These are phyloP conservation scores for Muntiacus reevesi DNA, from an alignment of 2,113 vertebrate genomes.

Conservation along the genomic window DNA sequence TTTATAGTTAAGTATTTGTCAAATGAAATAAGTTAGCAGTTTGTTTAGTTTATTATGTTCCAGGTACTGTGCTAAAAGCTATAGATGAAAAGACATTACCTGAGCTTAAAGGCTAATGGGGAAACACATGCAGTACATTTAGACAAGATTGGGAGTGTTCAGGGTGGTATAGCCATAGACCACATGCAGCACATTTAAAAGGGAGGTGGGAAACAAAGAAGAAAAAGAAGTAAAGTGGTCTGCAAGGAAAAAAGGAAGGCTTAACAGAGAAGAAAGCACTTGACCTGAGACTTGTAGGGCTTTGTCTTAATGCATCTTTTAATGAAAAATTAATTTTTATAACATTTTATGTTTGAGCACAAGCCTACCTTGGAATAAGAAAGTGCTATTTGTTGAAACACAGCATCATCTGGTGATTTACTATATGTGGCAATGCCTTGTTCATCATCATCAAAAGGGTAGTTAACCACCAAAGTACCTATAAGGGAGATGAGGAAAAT, in stretches of 20 bases:
- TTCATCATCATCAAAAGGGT: conserved; percentile 92
- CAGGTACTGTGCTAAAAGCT: background rate
- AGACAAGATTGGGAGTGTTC: background rate
- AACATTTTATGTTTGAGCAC: background rate
- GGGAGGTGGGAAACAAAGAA: background rate
- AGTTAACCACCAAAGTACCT: conserved; percentile 98
- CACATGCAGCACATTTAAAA: background rate
- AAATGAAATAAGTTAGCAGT: conserved; percentile 16
- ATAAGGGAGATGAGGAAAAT: conserved; percentile 51
- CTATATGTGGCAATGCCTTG: conserved; percentile 86
- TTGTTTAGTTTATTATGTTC: background rate
- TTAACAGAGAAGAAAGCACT: background rate
- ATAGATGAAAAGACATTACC: background rate
- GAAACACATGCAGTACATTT: background rate
- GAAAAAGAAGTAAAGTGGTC: background rate
- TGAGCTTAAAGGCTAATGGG: background rate
- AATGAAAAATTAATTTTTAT: background rate
- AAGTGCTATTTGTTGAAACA: conserved; percentile 91
- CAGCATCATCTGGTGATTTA: conserved; percentile 90
- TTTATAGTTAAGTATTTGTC: background rate
- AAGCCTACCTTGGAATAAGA: conserved; percentile 92
- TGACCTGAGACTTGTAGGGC: background rate
- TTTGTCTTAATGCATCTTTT: background rate
- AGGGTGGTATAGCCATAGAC: background rate
- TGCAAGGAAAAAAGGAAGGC: background rate